Evolutionary conservation across 2,113 vertebrate species (phyloP), one percentile per base, ranked within the genome.

Genomic region (Jacana jacana): DNA sequence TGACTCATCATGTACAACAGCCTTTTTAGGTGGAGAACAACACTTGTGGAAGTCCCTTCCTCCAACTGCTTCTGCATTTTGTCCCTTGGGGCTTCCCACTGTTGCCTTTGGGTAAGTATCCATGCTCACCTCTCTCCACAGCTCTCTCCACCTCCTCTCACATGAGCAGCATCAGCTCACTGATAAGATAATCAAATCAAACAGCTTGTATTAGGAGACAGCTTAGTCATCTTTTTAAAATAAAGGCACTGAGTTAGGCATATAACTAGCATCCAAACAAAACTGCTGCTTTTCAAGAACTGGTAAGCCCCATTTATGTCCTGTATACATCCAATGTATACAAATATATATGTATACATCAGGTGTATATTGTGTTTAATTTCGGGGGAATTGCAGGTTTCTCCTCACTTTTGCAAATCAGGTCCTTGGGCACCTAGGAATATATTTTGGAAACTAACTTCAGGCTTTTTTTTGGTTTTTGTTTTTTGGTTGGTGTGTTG

Each of bases 1-100:
- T 3, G 2, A 25, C 63, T 61, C 1, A 2, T 37, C 13, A 8
- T 0, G 1, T 44, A 46, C 8, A 46, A 44, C 30, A 42, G 30
- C 11, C 15, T 35, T 66, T 72, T 77, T 20, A 81, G 58, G 31
- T 12, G 13, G 58, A 66, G 44, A 85, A 13, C 1, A 1, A 42
- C 6, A 19, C 27, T 42, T 23, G 13, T 13, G 35, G 37, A 46
- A 61, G 28, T n/a, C 11, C 15, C 39, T 54, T 49, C 33, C 49
- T 83, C 17, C 30, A 27, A 4, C 31, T 70, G 31, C 27, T 31
- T 69, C 39, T 14, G 8, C 0, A 0, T 28, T 57, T 51, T 55
- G 22, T 18, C 28, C 10, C 11, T 42, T 5, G 0, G 14, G 28
- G 24, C 4, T 83, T 30, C 19, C 7, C 25, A 63, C 11, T 48